Conservation (phyloP, 1,140 invertebrate genomes). For the Bactericera cockerelli region DNA sequence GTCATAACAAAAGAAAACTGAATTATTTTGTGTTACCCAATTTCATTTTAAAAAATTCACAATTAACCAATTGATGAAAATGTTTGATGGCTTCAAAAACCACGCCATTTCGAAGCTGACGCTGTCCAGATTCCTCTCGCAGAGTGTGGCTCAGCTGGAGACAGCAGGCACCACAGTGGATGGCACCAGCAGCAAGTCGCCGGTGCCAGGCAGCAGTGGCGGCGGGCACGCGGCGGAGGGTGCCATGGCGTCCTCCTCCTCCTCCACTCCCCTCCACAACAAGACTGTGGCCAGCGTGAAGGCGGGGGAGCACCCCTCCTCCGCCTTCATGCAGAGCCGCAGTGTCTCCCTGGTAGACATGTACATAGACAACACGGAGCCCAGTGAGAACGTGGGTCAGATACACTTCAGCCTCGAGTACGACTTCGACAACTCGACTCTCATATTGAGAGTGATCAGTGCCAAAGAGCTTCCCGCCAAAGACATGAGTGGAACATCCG, state of each 20-base stretch:
- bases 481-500: constrained; percentile 84
- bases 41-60: constrained; percentile 1
- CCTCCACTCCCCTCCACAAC: constrained; percentile 38
- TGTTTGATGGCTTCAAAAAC: constrained; percentile 53
- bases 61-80: constrained; percentile 21
- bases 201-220: constrained; percentile 21
- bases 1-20: background rate
- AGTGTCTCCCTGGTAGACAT: constrained; percentile 85
- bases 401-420: constrained; percentile 92
- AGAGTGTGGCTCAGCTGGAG: constrained; percentile 36
- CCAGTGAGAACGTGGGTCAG: constrained; percentile 80
- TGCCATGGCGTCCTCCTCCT: constrained; percentile 21
- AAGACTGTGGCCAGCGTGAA: constrained; percentile 62
- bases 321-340: constrained; percentile 63
- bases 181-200: constrained; percentile 27
- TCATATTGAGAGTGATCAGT: constrained; percentile 74
- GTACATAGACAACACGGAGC: constrained; percentile 84
- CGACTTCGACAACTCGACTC: constrained; percentile 85
- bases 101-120: constrained; percentile 51
- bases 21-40: background rate
- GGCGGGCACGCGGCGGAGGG: constrained; percentile 20
- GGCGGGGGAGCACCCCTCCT: constrained; percentile 53
- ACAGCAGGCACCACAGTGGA: background rate
- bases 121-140: constrained; percentile 51
- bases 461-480: constrained; percentile 88